Evolutionary conservation across 2,888 invertebrate genomes (phyloP), one percentile per base, ranked within the genome.

Genomic region (Lobophora halterata): DNA sequence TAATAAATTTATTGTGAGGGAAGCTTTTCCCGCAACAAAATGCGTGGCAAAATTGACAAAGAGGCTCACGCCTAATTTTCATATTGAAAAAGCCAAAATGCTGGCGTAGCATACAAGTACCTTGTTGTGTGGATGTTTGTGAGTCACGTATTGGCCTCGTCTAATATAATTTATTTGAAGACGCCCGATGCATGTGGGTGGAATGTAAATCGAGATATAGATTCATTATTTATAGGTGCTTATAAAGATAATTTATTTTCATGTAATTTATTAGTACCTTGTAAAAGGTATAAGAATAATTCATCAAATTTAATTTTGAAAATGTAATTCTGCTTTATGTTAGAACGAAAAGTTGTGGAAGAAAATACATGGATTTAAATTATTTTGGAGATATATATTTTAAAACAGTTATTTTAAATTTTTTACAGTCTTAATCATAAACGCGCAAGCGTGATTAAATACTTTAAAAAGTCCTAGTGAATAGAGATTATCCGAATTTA

Each of bases 121-220:
- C n/a, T n/a, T 70, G 66, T 71, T 67, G 66, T 61, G 69, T 60
- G 67, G 68, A 72, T 71, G 68, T 65, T 54, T 62, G 58, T 55
- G 65, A 75, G 76, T 79, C 85, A 82, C 85, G 83, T 85, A 80
- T 76, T 65, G 74, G 69, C 71, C 69, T 68, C 77, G 70, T 77
- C 77, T 83, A 82, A 85, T 80, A 81, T 74, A 82, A 85, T 85
- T 83, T 82, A 77, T 76, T 77, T 61, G 65, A 67, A 78, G 78
- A 73, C 71, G 72, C 66, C 71, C 54, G 57, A 44, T 71, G 68
- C 68, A 58, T 68, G 63, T 60, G 65, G 79, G 63, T 60, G 65
- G 79, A 78, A 81, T 81, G 75, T 73, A 76, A 79, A 79, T 50
- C 64, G 60, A 65, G 68, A 74, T 72, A 78, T 72, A 71, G 77